phyloP scores from a whole-genome alignment of 2,113 vertebrate genomes.

The Periophthalmus modestus region DNA sequence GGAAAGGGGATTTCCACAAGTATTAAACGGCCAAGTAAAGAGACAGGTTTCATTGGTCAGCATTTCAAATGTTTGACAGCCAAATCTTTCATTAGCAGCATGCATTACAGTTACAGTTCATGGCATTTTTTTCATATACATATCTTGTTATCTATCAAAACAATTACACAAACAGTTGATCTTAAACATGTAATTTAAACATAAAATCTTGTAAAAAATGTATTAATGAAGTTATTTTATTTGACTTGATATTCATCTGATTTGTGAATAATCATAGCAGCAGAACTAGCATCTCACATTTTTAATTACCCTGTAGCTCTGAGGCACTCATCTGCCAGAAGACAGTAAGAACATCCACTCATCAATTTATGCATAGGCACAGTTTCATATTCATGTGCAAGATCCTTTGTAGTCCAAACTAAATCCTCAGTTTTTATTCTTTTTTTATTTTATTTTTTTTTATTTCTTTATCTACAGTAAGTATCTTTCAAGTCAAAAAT shows the following conservation, averaged over 20 bases:
- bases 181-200: background rate
- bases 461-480: background rate
- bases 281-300: background rate
- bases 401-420: background rate
- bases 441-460: slow-evolving; percentile 35
- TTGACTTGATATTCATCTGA: background rate
- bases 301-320: background rate
- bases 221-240: background rate
- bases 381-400: slow-evolving; percentile 2
- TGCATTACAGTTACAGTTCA: background rate
- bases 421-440: slow-evolving; percentile 13
- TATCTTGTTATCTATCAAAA: background rate
- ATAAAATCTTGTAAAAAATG: background rate
- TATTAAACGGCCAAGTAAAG: background rate
- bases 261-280: background rate
- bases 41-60: background rate
- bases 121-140: background rate
- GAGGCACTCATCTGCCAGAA: background rate
- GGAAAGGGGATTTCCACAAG: background rate
- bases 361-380: background rate
- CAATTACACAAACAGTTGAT: no score
- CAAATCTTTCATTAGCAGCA: background rate
- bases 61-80: background rate
- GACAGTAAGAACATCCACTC: background rate
- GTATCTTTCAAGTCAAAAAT: background rate